These are phyloP conservation scores for Cygnus atratus DNA, from an alignment of 2,113 vertebrate species.

Conservation along the genomic window DNA sequence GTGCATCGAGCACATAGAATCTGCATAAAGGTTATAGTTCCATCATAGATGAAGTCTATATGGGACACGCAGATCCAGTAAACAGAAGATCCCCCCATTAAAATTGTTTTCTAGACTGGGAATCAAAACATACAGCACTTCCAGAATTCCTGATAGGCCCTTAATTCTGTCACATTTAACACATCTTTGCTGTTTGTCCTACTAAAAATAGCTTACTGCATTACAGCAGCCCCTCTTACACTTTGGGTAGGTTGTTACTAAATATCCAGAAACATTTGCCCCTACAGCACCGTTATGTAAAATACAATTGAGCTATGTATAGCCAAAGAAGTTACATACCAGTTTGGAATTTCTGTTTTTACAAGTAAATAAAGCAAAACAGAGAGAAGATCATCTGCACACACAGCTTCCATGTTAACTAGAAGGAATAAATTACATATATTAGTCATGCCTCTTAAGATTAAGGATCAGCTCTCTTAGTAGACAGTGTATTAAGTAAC, in stretches of 20 bases:
- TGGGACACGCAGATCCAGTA: not conserved
- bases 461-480: not conserved
- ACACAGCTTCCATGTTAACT: slow-evolving; percentile 91
- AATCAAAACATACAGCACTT: not conserved
- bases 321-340: slow-evolving; percentile 75
- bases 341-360: slow-evolving; percentile 97
- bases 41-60: not conserved
- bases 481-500: not conserved
- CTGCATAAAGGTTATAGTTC: not conserved
- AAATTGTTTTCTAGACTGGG: not conserved
- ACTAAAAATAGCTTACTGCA: not conserved
- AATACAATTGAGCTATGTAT: not conserved
- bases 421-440: not conserved
- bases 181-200: not conserved
- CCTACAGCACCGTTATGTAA: not conserved
- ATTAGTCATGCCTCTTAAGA: not conserved
- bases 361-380: slow-evolving; percentile 93
- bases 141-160: not conserved
- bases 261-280: not conserved
- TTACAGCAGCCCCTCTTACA: not conserved
- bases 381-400: slow-evolving; percentile 94
- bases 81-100: not conserved
- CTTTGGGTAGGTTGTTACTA: not conserved
- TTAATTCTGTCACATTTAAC: not conserved
- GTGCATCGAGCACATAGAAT: not conserved